These are phyloP conservation scores for Philaethria dido DNA, from an alignment of 2,888 invertebrate genomes.

Conservation along the genomic window DNA sequence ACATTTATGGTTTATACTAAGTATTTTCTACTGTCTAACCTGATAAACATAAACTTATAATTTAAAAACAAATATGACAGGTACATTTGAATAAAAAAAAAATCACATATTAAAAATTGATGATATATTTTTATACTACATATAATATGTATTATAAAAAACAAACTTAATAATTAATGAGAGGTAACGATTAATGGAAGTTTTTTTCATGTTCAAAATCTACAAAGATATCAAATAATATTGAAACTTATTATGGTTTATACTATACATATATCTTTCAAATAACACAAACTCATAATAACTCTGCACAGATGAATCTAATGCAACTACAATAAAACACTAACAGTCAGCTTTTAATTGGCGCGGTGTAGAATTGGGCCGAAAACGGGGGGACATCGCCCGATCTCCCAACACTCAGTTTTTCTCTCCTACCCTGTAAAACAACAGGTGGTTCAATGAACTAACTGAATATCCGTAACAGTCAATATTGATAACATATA, in stretches of 20 bases:
- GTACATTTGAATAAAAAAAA: too few relatives aligned
- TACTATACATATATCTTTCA: neutral
- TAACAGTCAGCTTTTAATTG: constrained; percentile 74
- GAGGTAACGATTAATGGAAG: too few relatives aligned
- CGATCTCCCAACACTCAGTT: constrained; percentile 60
- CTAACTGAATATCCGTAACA: constrained; percentile 58
- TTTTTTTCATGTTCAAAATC: neutral
- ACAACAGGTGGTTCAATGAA: constrained; percentile 73
- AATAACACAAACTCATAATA: neutral
- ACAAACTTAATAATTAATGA: too few relatives aligned
- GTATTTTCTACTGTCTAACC: too few relatives aligned
- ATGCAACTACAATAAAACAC: constrained; percentile 12
- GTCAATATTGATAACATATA: constrained; percentile 41
- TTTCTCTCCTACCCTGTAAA: constrained; percentile 65
- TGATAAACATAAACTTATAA: too few relatives aligned
- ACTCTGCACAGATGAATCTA: constrained; percentile 1
- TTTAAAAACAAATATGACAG: too few relatives aligned
- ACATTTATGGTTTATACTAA: too few relatives aligned
- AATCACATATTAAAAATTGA: too few relatives aligned
- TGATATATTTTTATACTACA: too few relatives aligned
- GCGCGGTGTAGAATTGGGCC: constrained; percentile 60
- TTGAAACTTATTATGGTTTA: neutral
- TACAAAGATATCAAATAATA: neutral
- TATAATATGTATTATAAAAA: too few relatives aligned
- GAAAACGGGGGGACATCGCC: constrained; percentile 47